These are phyloP conservation scores for Rostratula benghalensis DNA, from an alignment of 2,113 vertebrate species.

Conservation along the genomic window DNA sequence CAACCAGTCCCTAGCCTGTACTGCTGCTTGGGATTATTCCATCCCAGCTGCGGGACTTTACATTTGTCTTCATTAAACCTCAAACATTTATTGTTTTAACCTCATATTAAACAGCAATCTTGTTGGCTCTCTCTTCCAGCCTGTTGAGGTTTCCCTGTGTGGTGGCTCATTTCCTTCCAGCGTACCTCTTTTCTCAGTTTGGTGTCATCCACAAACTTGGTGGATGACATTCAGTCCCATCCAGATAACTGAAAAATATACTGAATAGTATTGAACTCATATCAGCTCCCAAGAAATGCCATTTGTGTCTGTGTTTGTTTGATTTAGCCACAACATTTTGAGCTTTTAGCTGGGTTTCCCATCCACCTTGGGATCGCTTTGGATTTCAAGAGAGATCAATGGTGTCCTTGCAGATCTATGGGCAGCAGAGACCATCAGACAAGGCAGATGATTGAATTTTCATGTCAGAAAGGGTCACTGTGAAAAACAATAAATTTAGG, in stretches of 20 bases:
- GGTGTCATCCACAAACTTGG: neutral
- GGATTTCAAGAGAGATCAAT: neutral
- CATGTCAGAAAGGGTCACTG: neutral
- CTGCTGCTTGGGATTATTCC: neutral
- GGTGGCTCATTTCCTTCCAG: neutral
- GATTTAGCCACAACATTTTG: neutral
- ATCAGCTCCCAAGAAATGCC: neutral
- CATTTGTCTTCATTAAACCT: constrained; percentile 22
- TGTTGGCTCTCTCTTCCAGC: neutral
- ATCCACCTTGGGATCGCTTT: neutral
- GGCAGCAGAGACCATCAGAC: neutral
- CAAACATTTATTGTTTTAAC: constrained; percentile 6
- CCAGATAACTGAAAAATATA: neutral
- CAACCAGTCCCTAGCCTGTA: neutral
- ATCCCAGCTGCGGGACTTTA: neutral
- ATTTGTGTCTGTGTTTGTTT: neutral
- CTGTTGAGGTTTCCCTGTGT: neutral
- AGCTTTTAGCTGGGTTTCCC: neutral
- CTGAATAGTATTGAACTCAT: neutral
- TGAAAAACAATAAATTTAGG: neutral
- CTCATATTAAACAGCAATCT: neutral
- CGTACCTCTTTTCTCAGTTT: neutral
- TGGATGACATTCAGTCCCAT: neutral
- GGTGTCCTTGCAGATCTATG: neutral
- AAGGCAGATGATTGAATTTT: neutral